Evolutionary conservation across 2,797 vertebrate genomes (phyloP).

Genomic region (Chelmon rostratus): DNA sequence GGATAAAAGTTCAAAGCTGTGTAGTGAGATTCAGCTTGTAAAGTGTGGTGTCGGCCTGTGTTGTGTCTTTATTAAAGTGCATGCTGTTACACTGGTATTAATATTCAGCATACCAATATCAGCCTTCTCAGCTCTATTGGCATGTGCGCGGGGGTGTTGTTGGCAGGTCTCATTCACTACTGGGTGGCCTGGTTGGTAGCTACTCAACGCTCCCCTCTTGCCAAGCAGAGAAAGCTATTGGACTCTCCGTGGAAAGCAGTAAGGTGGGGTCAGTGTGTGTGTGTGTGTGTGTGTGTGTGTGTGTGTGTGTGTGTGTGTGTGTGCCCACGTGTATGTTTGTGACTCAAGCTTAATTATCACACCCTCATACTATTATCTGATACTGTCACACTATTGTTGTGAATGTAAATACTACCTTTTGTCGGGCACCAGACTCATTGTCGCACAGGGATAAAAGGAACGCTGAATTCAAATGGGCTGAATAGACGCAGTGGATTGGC

Average conservation of each 20-base stretch:
- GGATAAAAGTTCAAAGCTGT: not conserved
- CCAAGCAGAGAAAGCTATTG: constrained; percentile 81
- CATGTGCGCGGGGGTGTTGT: constrained; percentile 53
- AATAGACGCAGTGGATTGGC: constrained; percentile 69
- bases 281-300: constrained; percentile 21
- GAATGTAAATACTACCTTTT: constrained; percentile 65
- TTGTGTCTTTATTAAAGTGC: constrained; percentile 17
- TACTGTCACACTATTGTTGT: constrained; percentile 46
- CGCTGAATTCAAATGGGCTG: constrained; percentile 44
- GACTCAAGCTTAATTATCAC: constrained; percentile 45
- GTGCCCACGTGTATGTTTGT: constrained; percentile 26
- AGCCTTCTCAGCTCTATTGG: constrained; percentile 58
- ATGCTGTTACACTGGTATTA: constrained; percentile 36
- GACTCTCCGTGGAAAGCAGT: constrained; percentile 40
- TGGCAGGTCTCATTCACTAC: constrained; percentile 75
- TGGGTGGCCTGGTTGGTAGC: constrained; percentile 80
- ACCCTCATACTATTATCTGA: constrained; percentile 28
- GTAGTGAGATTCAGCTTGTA: not conserved
- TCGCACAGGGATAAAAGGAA: constrained; percentile 56
- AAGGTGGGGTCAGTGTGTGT: constrained; percentile 48
- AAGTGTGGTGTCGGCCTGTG: not conserved
- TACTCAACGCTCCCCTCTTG: constrained; percentile 63
- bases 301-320: not conserved
- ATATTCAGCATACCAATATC: constrained; percentile 63
- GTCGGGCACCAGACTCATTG: constrained; percentile 51